phyloP scores from a whole-genome alignment of 1,140 invertebrate species.

The Amyelois transitella region DNA sequence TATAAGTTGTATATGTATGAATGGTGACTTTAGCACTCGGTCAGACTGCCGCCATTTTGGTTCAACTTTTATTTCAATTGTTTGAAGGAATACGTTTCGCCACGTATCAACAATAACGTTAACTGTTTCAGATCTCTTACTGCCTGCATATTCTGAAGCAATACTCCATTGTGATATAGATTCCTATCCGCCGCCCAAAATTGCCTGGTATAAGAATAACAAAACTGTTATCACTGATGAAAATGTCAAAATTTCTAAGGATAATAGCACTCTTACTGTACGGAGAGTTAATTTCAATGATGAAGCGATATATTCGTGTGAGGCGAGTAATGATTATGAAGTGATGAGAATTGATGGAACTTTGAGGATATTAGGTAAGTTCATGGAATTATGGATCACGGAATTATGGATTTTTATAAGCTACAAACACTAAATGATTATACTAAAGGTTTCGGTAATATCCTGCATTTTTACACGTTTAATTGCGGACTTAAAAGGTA shows the following conservation, averaged over 20 bases:
- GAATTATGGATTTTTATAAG: background rate
- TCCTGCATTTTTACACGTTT: too few relatives aligned
- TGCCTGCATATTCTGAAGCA: slow-evolving; percentile 43
- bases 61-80: too few relatives aligned
- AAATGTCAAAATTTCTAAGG: slow-evolving; percentile 27
- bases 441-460: background rate
- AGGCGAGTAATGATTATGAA: slow-evolving; percentile 48
- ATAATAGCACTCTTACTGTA: slow-evolving; percentile 25
- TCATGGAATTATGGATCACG: background rate
- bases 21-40: too few relatives aligned
- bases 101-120: background rate
- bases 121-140: slow-evolving; percentile 44
- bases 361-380: slow-evolving; percentile 47
- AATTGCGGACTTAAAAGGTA: too few relatives aligned
- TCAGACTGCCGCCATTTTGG: too few relatives aligned
- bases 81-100: too few relatives aligned
- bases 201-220: slow-evolving; percentile 49
- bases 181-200: slow-evolving; percentile 25
- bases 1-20: too few relatives aligned
- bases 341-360: slow-evolving; percentile 27
- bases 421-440: too few relatives aligned
- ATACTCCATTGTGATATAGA: slow-evolving; percentile 40
- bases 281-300: slow-evolving; percentile 40
- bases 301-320: slow-evolving; percentile 43
- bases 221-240: slow-evolving; percentile 18